A percentile compares a stretch with the other conserved stretches of the same genome.
phyloP scores from a whole-genome alignment of 2,888 invertebrate species.

The Barypeithes pellucidus region DNA sequence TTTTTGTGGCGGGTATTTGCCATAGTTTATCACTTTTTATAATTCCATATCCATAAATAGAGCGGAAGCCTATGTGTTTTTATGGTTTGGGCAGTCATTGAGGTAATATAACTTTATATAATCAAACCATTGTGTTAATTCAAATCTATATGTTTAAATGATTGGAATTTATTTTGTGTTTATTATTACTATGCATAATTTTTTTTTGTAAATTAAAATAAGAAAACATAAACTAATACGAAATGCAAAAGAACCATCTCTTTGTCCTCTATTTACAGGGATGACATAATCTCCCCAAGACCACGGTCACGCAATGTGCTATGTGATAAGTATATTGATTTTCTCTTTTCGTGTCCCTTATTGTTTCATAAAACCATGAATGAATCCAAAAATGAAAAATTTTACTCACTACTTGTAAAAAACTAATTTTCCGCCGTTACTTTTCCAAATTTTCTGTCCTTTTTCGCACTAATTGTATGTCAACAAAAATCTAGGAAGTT shows the following conservation, averaged over 20 bases:
- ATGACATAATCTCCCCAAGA: conserved; percentile 21
- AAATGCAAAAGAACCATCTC: neutral
- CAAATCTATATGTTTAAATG: too few relatives aligned
- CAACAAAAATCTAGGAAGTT: conserved; percentile 24
- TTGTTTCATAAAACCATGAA: neutral
- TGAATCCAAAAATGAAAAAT: conserved; percentile 14
- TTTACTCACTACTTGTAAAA: conserved; percentile 25
- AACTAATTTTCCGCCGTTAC: neutral
- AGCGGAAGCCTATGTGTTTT: too few relatives aligned
- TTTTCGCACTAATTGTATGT: conserved; percentile 28
- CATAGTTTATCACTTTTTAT: too few relatives aligned
- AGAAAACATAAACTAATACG: neutral
- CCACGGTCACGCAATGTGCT: conserved; percentile 17
- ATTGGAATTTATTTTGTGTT: too few relatives aligned
- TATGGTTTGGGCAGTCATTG: too few relatives aligned
- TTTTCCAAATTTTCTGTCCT: neutral
- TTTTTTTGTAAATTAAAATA: too few relatives aligned
- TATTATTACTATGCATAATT: too few relatives aligned
- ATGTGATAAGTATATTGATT: conserved; percentile 20
- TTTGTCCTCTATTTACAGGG: conserved; percentile 12
- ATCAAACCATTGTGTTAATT: too few relatives aligned
- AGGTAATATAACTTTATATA: too few relatives aligned
- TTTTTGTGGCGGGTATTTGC: too few relatives aligned
- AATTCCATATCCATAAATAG: too few relatives aligned
- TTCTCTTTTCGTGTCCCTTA: conserved; percentile 14